phyloP scores from a whole-genome alignment of 2,888 invertebrate genomes.

The Pseudoips prasinana region DNA sequence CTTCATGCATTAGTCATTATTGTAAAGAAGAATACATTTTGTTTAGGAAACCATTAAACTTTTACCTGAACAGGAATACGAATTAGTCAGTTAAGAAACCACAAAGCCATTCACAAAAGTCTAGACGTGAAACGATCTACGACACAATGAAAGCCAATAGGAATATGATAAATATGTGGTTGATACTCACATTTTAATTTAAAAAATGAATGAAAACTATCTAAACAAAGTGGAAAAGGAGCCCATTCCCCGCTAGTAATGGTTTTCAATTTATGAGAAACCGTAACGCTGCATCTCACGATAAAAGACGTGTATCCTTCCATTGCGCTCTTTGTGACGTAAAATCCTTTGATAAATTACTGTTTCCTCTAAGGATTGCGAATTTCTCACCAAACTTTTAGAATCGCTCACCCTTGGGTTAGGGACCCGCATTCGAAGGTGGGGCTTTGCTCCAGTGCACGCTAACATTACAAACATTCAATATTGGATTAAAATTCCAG shows the following conservation, averaged over 20 bases:
- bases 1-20: slow-evolving; percentile 27
- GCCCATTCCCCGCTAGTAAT: too few relatives aligned
- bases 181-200: too few relatives aligned
- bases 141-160: slow-evolving; percentile 18
- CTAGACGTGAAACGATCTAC: slow-evolving; percentile 24
- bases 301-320: slow-evolving; percentile 57
- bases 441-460: slow-evolving; percentile 11
- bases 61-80: slow-evolving; percentile 21
- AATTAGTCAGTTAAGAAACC: too few relatives aligned
- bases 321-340: slow-evolving; percentile 63
- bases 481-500: slow-evolving; percentile 1
- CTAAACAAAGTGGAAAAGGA: too few relatives aligned
- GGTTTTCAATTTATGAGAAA: slow-evolving; percentile 45
- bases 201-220: too few relatives aligned
- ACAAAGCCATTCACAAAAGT: too few relatives aligned
- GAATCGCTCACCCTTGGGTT: slow-evolving; percentile 53
- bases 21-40: slow-evolving; percentile 18
- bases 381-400: slow-evolving; percentile 61
- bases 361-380: slow-evolving; percentile 75
- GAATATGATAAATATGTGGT: too few relatives aligned
- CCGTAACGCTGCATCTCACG: slow-evolving; percentile 30
- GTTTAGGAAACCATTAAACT: neutral
- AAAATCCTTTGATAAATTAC: slow-evolving; percentile 81
- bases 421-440: slow-evolving; percentile 23
- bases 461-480: slow-evolving; percentile 8